Evolutionary conservation across 2,888 invertebrate species (phyloP).

Genomic region (Cataglyphis rosenhaueri): DNA sequence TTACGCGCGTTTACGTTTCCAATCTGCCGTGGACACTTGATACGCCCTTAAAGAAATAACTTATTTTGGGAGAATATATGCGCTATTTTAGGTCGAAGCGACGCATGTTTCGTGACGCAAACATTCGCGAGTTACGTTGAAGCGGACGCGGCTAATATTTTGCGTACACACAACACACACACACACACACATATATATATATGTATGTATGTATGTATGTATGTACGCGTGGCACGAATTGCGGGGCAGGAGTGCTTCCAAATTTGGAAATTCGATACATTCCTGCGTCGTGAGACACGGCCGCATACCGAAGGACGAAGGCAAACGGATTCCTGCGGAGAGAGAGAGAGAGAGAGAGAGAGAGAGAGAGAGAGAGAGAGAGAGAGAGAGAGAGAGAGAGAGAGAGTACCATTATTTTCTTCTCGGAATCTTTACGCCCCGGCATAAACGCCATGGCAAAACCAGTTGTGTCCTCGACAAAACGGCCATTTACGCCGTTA

Average conservation of each 20-base stretch:
- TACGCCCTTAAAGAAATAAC: conserved; percentile 10
- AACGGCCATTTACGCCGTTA: conserved; percentile 62
- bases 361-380: conserved; percentile 42
- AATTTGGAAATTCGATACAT: conserved; percentile 83
- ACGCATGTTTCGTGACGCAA: conserved; percentile 37
- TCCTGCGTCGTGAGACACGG: conserved; percentile 77
- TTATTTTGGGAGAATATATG: not conserved
- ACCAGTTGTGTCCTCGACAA: conserved; percentile 45
- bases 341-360: conserved; percentile 5
- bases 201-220: too few species aligned
- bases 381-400: conserved; percentile 6
- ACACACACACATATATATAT: not conserved
- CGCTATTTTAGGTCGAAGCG: conserved; percentile 3
- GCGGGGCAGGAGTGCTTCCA: conserved; percentile 79
- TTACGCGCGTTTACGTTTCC: not conserved
- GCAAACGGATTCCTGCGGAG: conserved; percentile 67
- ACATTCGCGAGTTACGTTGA: conserved; percentile 40
- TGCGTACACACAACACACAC: not conserved
- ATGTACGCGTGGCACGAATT: conserved; percentile 78
- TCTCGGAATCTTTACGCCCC: conserved; percentile 63
- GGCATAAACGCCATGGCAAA: conserved; percentile 54
- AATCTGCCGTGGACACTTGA: not conserved
- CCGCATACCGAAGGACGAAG: conserved; percentile 66
- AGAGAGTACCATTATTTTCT: conserved; percentile 66
- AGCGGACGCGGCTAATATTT: conserved; percentile 52